phyloP scores from a whole-genome alignment of 2,888 invertebrate genomes.

The Cyclophora punctaria region DNA sequence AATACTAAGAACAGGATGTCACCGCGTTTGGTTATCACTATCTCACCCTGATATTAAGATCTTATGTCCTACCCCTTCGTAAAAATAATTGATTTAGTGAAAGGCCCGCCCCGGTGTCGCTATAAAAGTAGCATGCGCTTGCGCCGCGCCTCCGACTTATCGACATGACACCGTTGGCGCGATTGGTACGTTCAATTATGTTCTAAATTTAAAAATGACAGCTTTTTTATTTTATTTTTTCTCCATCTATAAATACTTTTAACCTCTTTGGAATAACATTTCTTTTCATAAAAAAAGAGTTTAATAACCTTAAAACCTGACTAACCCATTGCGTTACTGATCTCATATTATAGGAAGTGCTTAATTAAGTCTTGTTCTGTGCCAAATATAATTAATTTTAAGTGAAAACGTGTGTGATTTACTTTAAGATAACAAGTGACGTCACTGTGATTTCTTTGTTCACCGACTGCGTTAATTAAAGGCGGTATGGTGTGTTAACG shows the following conservation, averaged over 20 bases:
- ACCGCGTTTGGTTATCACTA: too few species aligned
- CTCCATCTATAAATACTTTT: too few species aligned
- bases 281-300: too few species aligned
- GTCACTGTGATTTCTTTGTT: constrained; percentile 39
- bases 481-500: constrained; percentile 21
- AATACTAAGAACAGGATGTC: too few species aligned
- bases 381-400: neutral
- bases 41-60: too few species aligned
- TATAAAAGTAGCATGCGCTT: constrained; percentile 56
- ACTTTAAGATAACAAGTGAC: constrained; percentile 26
- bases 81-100: constrained; percentile 43
- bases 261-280: too few species aligned
- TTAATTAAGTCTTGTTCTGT: constrained; percentile 19
- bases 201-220: constrained; percentile 25
- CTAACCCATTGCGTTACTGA: too few species aligned
- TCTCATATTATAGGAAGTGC: too few species aligned
- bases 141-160: constrained; percentile 64
- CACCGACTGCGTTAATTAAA: constrained; percentile 21
- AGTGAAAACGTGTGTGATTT: neutral
- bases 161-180: constrained; percentile 58
- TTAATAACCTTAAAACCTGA: too few species aligned
- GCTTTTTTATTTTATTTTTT: too few species aligned
- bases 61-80: constrained; percentile 33
- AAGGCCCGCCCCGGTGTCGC: constrained; percentile 49
- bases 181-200: constrained; percentile 58